Conservation (phyloP, 2,113 vertebrate species). For the Eidolon helvum region DNA sequence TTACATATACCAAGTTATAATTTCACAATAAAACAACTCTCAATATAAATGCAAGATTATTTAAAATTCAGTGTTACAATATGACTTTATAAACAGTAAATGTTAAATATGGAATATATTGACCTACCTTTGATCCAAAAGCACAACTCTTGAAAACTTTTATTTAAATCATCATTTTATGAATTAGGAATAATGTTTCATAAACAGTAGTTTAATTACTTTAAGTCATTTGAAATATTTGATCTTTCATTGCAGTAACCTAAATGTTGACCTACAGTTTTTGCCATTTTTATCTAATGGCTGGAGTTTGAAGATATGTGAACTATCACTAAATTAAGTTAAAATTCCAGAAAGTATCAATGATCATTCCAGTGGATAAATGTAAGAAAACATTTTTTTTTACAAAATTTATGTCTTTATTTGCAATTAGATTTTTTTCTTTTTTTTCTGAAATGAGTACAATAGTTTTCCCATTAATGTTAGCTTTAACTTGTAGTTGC, state of each 20-base stretch:
- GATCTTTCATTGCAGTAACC: not conserved
- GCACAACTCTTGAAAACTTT: not conserved
- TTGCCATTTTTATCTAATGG: not conserved
- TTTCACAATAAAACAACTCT: not conserved
- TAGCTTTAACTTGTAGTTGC: not conserved
- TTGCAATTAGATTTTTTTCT: not conserved
- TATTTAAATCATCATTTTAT: not conserved
- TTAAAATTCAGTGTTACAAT: conserved; percentile 21
- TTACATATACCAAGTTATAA: not conserved
- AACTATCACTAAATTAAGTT: not conserved
- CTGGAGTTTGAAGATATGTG: not conserved
- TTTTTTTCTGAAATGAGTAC: not conserved
- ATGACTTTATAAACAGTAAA: not conserved
- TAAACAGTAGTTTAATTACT: not conserved
- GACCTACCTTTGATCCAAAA: not conserved
- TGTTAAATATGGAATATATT: not conserved
- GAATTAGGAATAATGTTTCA: not conserved
- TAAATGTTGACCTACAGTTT: not conserved
- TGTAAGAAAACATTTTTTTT: not conserved
- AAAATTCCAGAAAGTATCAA: not conserved
- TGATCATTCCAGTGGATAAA: not conserved
- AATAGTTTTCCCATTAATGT: not conserved
- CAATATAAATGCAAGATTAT: not conserved
- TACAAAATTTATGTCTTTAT: not conserved
- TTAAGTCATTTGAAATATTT: not conserved